Conservation (phyloP, 2,888 invertebrate species). For the Tyria jacobaeae region DNA sequence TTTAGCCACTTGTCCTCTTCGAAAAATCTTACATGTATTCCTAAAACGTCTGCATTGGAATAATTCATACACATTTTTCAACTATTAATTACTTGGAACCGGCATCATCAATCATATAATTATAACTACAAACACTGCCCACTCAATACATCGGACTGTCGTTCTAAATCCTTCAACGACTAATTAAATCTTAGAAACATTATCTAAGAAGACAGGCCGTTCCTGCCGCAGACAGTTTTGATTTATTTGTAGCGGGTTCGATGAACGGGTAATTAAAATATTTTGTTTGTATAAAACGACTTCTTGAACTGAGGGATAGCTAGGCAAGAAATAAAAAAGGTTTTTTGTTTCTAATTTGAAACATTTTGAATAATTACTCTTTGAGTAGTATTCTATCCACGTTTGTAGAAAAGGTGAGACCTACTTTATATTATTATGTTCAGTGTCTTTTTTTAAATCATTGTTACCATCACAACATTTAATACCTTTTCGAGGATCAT, state of each 20-base stretch:
- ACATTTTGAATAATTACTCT: no score
- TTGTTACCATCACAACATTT: no score
- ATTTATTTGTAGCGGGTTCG: slow-evolving; percentile 54
- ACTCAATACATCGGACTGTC: slow-evolving; percentile 27
- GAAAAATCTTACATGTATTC: neutral
- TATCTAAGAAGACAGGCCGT: slow-evolving; percentile 47
- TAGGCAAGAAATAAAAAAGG: neutral
- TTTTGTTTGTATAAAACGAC: slow-evolving; percentile 19
- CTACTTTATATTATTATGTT: no score
- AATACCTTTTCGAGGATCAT: no score
- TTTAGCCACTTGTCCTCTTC: neutral
- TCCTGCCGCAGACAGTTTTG: slow-evolving; percentile 52
- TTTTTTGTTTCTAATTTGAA: neutral
- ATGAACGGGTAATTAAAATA: slow-evolving; percentile 28
- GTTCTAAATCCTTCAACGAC: slow-evolving; percentile 47
- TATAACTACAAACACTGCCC: slow-evolving; percentile 25
- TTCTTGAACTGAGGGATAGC: neutral
- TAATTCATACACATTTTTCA: slow-evolving; percentile 3
- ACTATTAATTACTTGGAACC: slow-evolving; percentile 15
- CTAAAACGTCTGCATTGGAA: no score
- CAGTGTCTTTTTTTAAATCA: no score
- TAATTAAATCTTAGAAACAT: slow-evolving; percentile 55
- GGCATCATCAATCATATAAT: slow-evolving; percentile 37
- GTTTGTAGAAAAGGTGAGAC: no score
- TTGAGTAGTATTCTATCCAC: no score